Evolutionary conservation across 1,140 invertebrate species (phyloP), one percentile per base, ranked within the genome.

Genomic region (Zaprionus africanus): DNA sequence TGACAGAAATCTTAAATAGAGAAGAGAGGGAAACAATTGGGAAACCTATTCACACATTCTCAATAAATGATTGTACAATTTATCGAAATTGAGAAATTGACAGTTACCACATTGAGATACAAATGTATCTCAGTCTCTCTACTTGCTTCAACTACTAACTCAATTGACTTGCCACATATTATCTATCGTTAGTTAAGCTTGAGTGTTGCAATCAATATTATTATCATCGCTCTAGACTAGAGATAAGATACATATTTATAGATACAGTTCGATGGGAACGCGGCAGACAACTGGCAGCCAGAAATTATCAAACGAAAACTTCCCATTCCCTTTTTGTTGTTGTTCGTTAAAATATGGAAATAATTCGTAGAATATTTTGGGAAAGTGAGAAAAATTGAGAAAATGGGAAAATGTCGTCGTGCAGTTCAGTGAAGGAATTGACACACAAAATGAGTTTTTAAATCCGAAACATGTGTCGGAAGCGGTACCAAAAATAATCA

Each of bases 391-490:
- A 58, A 70, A 54, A 19, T 64, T 57, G 58, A 34, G 46, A 60
- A 66, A 66, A 64, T 65, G 43, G 41, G 22, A 53, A 73, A 63
- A 26, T 66, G 60, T 83, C 61, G 41, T 73, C 53, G 24, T 38
- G n/a, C n/a, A 62, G 6, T 54, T 22, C 24, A 73, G 70, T 63
- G n/a, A 19, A 65, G 62, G 73, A 64, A 78, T 72, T 76, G 82
- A 82, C 79, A 85, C 76, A 76, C 61, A 76, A 72, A 77, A 82
- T 79, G 68, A 70, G 62, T 82, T 82, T 79, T 59, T 65, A 53
- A 74, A 87, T 79, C 73, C 76, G 19, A 77, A 82, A 79, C 83
- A 86, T 76, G 64, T 86, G 82, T 86, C 79, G 70, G 67, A 54
- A 68, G 66, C 68, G 82, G 82, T 46, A 69, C 66, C 73, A 82